Conservation (phyloP, 2,797 vertebrate genomes). For the Rousettus madagascariensis region DNA sequence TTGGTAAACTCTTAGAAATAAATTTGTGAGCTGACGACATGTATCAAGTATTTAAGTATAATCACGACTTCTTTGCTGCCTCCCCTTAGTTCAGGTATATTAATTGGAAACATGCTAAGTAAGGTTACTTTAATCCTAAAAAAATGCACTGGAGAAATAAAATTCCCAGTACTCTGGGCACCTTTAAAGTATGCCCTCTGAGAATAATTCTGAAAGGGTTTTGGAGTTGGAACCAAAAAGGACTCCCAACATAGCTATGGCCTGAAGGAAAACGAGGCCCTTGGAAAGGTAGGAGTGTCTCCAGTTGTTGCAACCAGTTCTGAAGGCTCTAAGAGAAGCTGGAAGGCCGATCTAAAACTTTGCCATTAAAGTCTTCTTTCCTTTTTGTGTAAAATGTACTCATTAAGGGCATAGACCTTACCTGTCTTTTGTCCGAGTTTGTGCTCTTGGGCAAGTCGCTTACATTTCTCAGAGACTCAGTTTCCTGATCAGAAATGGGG, state of each 20-base stretch:
- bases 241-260: neutral
- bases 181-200: neutral
- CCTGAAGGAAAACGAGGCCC: neutral
- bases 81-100: neutral
- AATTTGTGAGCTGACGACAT: neutral
- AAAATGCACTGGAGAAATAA: neutral
- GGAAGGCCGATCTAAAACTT: neutral
- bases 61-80: neutral
- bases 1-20: neutral
- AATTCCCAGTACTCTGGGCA: neutral
- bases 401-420: neutral
- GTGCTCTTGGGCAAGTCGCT: neutral
- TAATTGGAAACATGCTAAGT: neutral
- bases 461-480: neutral
- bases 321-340: neutral
- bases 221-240: neutral
- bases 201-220: neutral
- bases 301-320: no score
- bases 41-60: neutral
- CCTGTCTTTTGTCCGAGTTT: neutral
- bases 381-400: neutral
- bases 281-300: neutral
- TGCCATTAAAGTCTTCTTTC: neutral
- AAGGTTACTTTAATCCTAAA: slow-evolving; percentile 33
- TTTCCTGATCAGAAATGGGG: neutral